Evolutionary conservation across 2,888 invertebrate genomes (phyloP), one percentile per base, ranked within the genome.

Genomic region (Ethmia dodecea): DNA sequence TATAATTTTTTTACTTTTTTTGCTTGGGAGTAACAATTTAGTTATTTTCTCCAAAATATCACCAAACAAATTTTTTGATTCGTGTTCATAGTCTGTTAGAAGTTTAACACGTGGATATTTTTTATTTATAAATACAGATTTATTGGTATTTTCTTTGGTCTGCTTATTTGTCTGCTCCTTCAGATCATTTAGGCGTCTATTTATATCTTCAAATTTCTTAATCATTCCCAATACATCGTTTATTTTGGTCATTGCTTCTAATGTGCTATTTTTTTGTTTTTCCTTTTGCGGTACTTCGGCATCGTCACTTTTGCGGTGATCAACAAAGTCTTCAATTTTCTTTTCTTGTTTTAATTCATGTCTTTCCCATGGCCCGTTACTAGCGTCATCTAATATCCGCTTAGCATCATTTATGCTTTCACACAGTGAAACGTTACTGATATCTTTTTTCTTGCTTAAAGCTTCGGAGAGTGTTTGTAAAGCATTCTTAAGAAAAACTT

Each of bases 401-500:
- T 60, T 58, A 1, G 50, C 37, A 31, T 62, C 51, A 26, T 59
- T 45, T 16, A 78, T 50, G 35, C 60, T 63, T 33, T 75, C 59
- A 50, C 84, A 84, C 5, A 83, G 24, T 0, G 79, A 64, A 11
- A 75, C 42, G 38, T 79, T 77, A 35, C 59, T 60, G 1, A 54
- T 14, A 38, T 64, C 48, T 47, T 66, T 71, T 30, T 72, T 60
- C 29, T 63, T 67, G 40, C 67, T 60, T 3, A 81, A 47, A 22
- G 71, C 74, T 20, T 47, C 55, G 4, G 79, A 74, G n/a, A 86
- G 45, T 32, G 74, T 67, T 41, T 73, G 63, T 20, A 86, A 54
- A 24, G 80, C 75, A 46, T 60, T 69, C 49, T 76, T 83, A 1
- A 86, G 44, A 40, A 84, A 77, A 0, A 22, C 45, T 55, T 83